Base-by-base conservation (phyloP, 2,113 vertebrate species). In the human (Homo sapiens) region DNA sequence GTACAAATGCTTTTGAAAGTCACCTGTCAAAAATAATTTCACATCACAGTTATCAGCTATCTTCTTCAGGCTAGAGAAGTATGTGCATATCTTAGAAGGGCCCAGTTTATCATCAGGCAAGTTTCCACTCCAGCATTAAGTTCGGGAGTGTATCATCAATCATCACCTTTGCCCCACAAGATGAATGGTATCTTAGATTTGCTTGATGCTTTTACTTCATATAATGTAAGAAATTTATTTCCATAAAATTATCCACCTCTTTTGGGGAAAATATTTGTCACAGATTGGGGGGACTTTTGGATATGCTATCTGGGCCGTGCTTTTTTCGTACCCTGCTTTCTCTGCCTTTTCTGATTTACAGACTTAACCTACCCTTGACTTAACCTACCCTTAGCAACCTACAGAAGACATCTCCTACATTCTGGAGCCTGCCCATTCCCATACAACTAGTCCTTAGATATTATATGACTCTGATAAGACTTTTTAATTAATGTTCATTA, bases 1-100 rank as follows among this genome's bases (percentile, higher is more conserved):
- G 80, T 68, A 80, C 6, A 76, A 88, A 78, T 76, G 38, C 23
- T 94, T 32, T 96, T 90, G 72, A 55, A 93, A 95, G 38, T 8
- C 27, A 87, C 40, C 40, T 84, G 79, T 10, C 86, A 95, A 94
- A 96, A 96, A 48, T 70, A 85, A 89, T 83, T 95, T 80, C 43
- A 80, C 6, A 89, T 16, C 52, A 45, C 55, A 55, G 43, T 61
- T 70, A 32, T 76, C 38, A 87, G 55, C 20, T 59, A 32, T 35
- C 12, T 82, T 93, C 45, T 93, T 90, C 14, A 73, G 70, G 66
- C 38, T 40, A 50, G 5, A 18, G 16, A 88, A 43, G n/a, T 23
- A 35, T 20, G 32, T 48, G n/a, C 75, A 17, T 76, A 38, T 35
- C 17, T 85, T 18, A 59, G n/a, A 7, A 6, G 14, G 9, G 2